Evolutionary conservation across 2,888 invertebrate species (phyloP), one percentile per base, ranked within the genome.

Genomic region (Epinotia brunnichana): DNA sequence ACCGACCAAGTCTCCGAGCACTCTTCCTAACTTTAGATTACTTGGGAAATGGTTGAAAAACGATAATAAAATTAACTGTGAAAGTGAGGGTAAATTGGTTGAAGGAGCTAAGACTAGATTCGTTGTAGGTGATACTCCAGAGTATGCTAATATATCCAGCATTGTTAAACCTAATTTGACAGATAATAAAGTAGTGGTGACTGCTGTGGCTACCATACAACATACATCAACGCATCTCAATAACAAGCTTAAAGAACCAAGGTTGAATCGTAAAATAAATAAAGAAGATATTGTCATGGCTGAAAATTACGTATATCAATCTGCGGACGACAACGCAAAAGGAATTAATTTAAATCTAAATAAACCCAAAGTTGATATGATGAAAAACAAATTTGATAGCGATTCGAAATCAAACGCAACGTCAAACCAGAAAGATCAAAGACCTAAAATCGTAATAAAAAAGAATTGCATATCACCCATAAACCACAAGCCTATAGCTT

Each of bases 251-350:
- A 74, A 85, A 81, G 74, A 75, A 48, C 76, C 79, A 0, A 89
- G 84, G 74, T 81, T 86, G 0, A 74, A 81, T 9, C 84, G 80
- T 24, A 90, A 88, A 79, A 87, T 90, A 1, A 87, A 84, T 69
- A 92, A 90, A 77, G 89, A 89, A 2, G 91, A 91, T 60, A 90
- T 90, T 51, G 67, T 83, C 85, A 76, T 83, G 89, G 2, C 72
- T 48, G 61, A 61, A 15, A 53, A 41, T 70, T 44, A 48, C 21
- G 39, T 19, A 7, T 4, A 41, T 24, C 24, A 19, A 10, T 21
- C 24, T 11, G 3, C 41, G n/a, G 7, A 19, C 21, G 1, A n/a
- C 59, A 66, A 56, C 41, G 3, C 13, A 15, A 21, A 5, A n/a
- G 13, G 13, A 2, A 53, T 11, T 13, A 21, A 59, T 13, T n/a